Evolutionary conservation across 2,113 vertebrate genomes (phyloP).

Genomic region (Mustela nigripes): DNA sequence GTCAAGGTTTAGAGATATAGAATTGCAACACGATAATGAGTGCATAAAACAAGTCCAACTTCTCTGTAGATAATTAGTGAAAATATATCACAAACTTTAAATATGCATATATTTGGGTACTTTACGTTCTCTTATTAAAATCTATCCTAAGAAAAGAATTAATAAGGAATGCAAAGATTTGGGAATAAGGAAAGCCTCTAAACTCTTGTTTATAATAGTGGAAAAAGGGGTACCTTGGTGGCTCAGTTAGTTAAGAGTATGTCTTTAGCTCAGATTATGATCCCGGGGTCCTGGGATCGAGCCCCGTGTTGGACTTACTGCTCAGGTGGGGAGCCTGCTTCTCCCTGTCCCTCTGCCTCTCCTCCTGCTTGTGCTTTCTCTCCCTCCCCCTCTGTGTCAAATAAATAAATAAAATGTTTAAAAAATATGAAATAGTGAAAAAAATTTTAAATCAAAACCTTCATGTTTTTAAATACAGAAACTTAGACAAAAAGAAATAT

Average conservation of each 20-base stretch:
- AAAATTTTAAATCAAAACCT: neutral
- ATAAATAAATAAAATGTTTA: too few species aligned
- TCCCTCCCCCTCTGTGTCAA: too few species aligned
- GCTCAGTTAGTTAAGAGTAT: too few species aligned
- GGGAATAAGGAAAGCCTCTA: neutral
- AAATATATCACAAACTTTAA: slow-evolving; percentile 14
- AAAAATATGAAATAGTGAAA: neutral
- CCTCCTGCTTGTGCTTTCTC: too few species aligned
- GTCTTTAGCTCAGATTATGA: too few species aligned
- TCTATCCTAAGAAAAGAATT: neutral
- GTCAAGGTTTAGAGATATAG: neutral
- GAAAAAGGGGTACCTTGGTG: neutral
- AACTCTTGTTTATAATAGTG: neutral
- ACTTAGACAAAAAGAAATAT: neutral
- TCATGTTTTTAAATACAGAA: neutral
- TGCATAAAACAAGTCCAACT: neutral
- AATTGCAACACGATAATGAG: neutral
- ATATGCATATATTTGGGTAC: neutral
- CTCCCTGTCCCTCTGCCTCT: too few species aligned
- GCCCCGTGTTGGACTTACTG: too few species aligned
- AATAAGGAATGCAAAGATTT: neutral
- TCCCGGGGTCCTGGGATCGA: too few species aligned
- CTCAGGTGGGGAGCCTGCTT: too few species aligned
- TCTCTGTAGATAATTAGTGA: neutral
- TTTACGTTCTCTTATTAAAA: neutral